A percentile compares a stretch with the other conserved stretches of the same genome.
Conservation (phyloP, 2,113 vertebrate species). For the Diglossa brunneiventris region DNA sequence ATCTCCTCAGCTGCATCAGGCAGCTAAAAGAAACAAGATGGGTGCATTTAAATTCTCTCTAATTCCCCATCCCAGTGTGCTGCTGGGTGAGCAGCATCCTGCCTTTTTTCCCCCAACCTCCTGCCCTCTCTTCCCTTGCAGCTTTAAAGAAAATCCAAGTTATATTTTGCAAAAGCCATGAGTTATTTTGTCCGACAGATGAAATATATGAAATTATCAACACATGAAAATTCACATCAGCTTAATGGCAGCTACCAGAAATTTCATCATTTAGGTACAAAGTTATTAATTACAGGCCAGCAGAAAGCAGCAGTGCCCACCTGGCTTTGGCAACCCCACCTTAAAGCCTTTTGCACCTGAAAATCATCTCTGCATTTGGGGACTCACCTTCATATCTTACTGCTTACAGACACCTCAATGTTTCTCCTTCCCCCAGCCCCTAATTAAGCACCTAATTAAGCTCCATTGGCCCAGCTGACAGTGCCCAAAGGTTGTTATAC, state of each 20-base stretch:
- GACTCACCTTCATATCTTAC: neutral
- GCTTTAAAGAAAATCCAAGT: neutral
- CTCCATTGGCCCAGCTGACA: neutral
- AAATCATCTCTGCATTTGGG: neutral
- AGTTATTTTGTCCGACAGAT: neutral
- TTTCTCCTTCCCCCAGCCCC: neutral
- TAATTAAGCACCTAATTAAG: neutral
- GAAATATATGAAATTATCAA: neutral
- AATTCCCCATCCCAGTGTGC: neutral
- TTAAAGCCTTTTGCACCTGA: neutral
- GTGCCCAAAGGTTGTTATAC: neutral
- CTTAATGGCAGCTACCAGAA: neutral
- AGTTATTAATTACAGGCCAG: neutral
- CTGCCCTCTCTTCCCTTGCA: neutral
- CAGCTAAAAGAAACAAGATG: neutral
- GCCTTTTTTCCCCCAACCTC: neutral
- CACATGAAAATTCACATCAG: neutral
- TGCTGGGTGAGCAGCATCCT: neutral
- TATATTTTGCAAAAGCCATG: neutral
- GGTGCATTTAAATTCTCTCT: neutral
- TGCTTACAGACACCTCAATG: neutral
- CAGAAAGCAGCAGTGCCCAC: neutral
- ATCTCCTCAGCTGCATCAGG: neutral
- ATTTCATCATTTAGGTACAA: neutral
- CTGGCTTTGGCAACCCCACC: rapidly evolving